phyloP scores from a whole-genome alignment of 92 coral and sea anemone genomes.

The Bergia sp. region DNA sequence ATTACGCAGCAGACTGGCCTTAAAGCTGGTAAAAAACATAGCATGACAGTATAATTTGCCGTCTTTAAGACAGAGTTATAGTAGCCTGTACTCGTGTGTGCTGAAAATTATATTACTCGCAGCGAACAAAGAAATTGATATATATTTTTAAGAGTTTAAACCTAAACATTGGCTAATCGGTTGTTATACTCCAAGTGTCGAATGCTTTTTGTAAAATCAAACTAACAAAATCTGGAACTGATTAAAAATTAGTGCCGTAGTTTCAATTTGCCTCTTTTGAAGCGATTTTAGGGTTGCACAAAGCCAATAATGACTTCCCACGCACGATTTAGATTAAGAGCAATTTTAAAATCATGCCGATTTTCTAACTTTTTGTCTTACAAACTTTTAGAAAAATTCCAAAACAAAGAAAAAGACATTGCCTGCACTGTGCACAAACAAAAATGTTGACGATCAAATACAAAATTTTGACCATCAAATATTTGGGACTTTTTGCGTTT shows the following conservation, averaged over 20 bases:
- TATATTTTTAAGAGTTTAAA: too few relatives aligned
- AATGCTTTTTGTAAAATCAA: background rate
- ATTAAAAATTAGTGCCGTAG: background rate
- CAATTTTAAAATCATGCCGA: background rate
- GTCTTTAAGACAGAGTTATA: too few relatives aligned
- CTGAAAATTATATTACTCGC: too few relatives aligned
- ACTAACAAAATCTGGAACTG: background rate
- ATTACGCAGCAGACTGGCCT: too few relatives aligned
- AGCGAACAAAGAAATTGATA: too few relatives aligned
- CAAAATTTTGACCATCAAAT: background rate
- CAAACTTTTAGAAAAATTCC: too few relatives aligned
- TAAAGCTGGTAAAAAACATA: too few relatives aligned
- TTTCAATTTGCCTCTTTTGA: background rate
- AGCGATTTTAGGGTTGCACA: background rate
- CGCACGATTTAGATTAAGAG: background rate
- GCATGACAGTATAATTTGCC: too few relatives aligned
- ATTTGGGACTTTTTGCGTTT: background rate
- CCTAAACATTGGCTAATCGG: background rate
- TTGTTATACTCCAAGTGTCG: background rate
- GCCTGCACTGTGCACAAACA: too few relatives aligned
- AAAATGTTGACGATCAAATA: background rate
- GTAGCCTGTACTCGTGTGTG: too few relatives aligned
- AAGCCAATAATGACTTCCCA: background rate
- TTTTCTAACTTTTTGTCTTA: background rate
- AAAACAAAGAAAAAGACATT: too few relatives aligned